Base-by-base conservation (phyloP, 2,797 vertebrate species). In the Coccyzus lansbergi region DNA sequence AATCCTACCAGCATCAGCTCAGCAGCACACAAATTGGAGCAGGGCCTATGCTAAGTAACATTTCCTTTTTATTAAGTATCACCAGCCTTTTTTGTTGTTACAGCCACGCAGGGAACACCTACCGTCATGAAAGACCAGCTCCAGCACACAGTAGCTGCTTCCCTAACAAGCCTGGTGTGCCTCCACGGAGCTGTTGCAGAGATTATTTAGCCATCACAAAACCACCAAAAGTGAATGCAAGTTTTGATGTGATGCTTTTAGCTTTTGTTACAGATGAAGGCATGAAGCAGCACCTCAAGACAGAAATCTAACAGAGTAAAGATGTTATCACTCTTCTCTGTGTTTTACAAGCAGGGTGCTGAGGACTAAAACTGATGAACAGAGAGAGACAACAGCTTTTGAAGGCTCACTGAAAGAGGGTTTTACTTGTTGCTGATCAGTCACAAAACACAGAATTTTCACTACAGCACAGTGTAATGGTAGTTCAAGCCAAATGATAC, bases 181-280 rank as follows among this genome's bases (percentile, higher is more conserved):
- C 81, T 83, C 81, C 68, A 40, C 1, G 1, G 75, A 86, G 83
- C 53, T 82, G 52, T 18, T 71, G 51, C 7, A 85, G 34, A 33
- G 75, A 38, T 84, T 68, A 60, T 80, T 95, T 60, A 90, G 90
- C 49, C 88, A 77, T 88, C 58, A 67, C 52, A 60, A 71, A 95
- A 89, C 78, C 82, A 55, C 40, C 3, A 90, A n/a, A 74, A 92
- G 46, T 4, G 51, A 94, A 74, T 0, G 1, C 46, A 52, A 90
- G 82, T 79, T 83, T 49, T 77, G 88, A 93, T 71, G 68, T 1
- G 2, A 85, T 33, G n/a, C 49, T 92, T 93, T 87, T 55, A 71
- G 75, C 78, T 92, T 90, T 90, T 85, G 88, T 88, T 87, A 64
- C 26, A 89, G 78, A 94, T 62, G 48, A 95, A 95, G 62, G 83